These are phyloP conservation scores for Drosophila neutralis DNA, from an alignment of 2,888 invertebrate species.

Conservation along the genomic window DNA sequence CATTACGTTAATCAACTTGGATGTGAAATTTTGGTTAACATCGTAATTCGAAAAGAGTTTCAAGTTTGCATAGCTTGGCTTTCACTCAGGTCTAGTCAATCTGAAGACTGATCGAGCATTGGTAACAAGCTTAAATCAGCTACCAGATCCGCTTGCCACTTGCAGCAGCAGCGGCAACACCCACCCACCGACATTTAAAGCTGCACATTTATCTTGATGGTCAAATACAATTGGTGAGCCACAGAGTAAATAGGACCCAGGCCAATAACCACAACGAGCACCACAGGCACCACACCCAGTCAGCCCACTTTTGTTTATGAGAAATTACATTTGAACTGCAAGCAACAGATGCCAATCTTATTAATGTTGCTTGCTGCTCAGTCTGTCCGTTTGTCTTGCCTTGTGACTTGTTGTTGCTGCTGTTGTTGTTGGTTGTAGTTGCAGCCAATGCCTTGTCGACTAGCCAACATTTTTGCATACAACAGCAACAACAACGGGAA, in stretches of 20 bases:
- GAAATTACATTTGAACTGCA: slow-evolving; percentile 78
- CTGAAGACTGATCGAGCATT: slow-evolving; percentile 27
- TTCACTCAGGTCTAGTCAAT: slow-evolving; percentile 41
- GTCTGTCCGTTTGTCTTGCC: slow-evolving; percentile 17
- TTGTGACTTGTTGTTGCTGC: slow-evolving; percentile 35
- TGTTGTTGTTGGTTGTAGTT: slow-evolving; percentile 53
- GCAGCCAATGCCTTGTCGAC: slow-evolving; percentile 72
- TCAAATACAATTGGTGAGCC: slow-evolving; percentile 51
- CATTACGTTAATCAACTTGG: not conserved
- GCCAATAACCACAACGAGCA: slow-evolving; percentile 6
- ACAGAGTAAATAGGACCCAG: slow-evolving; percentile 20
- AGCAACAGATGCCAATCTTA: slow-evolving; percentile 79
- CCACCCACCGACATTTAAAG: slow-evolving; percentile 50
- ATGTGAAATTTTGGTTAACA: not conserved
- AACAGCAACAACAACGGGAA: slow-evolving; percentile 42
- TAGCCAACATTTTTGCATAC: slow-evolving; percentile 78
- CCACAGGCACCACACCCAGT: slow-evolving; percentile 64
- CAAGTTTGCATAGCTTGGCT: slow-evolving; percentile 3
- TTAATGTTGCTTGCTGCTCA: slow-evolving; percentile 69
- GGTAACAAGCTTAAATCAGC: slow-evolving; percentile 50
- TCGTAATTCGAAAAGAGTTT: not conserved
- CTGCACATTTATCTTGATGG: slow-evolving; percentile 65
- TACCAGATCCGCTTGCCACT: slow-evolving; percentile 56
- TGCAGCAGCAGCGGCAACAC: slow-evolving; percentile 30
- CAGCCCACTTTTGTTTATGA: slow-evolving; percentile 77